Evolutionary conservation across 2,888 invertebrate species (phyloP).

Genomic region (Ctena decussata): DNA sequence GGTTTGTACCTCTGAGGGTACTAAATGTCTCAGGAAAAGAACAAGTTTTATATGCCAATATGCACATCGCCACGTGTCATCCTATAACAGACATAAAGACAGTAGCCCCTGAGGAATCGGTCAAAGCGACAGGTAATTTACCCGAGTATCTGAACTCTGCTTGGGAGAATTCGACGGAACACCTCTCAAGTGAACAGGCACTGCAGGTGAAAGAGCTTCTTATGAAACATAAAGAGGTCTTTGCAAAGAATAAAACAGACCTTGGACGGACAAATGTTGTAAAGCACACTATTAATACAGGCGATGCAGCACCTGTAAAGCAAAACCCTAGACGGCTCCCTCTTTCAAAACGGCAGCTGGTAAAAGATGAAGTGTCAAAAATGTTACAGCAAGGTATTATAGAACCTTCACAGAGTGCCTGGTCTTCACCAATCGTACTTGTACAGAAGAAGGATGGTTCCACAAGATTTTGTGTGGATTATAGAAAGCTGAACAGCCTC

Average conservation of each 20-base stretch:
- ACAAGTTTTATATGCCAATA: constrained; percentile 10
- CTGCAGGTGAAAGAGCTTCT: neutral
- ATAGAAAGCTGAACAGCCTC: constrained; percentile 67
- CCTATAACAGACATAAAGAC: neutral
- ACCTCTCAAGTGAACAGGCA: neutral
- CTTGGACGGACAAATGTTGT: neutral
- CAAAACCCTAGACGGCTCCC: constrained; percentile 25
- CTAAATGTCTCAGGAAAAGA: constrained; percentile 5
- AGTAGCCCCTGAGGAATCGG: too few species aligned
- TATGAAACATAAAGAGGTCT: neutral
- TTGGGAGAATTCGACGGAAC: neutral
- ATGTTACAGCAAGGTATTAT: constrained; percentile 42
- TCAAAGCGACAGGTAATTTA: neutral
- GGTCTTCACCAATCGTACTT: constrained; percentile 83
- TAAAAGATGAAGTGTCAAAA: constrained; percentile 8
- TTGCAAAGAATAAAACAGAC: neutral
- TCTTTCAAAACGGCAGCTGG: constrained; percentile 13
- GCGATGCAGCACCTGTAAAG: constrained; percentile 11
- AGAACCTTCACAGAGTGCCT: constrained; percentile 78
- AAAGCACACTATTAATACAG: constrained; percentile 8
- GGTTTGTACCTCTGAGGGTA: constrained; percentile 25
- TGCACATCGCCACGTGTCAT: neutral
- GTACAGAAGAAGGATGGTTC: constrained; percentile 83
- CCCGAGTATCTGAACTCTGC: neutral
- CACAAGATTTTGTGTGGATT: constrained; percentile 74